Base-by-base conservation (phyloP, 2,888 invertebrate genomes). In the Maniola hyperantus region DNA sequence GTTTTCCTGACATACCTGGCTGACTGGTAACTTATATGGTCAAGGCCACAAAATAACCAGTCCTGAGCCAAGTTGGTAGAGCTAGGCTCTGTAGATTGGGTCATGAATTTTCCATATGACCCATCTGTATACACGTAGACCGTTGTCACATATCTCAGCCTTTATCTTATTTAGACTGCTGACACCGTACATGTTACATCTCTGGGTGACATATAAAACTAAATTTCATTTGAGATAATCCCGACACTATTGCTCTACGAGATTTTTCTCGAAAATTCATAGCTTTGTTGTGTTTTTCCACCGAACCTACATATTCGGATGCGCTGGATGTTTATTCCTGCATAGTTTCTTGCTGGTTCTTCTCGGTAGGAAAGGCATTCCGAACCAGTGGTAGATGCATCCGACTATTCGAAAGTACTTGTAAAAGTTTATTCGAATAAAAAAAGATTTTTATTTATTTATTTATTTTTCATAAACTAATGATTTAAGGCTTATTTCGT, bases 141-240 rank as follows among this genome's bases (percentile, higher is more conserved):
- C 57, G 54, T 36, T 42, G 39, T 57, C 57, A 39, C 39, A 57
- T 57, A 57, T 39, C 39, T 57, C 11, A 57, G 57, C 57, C 42
- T 42, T 57, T 42, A 57, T 57, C 57, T 42, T 13, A 57, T 57
- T 57, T 18, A 36, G 42, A 13, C 42, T 18, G 55, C 20, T 20
- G 20, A 42, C 57, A 57, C 42, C 10, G 6, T 26, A 34, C 57
- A 36, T 53, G 34, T 4, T 20, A 18, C 10, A 57, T 20, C 6
- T 42, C 20, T 13, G 13, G 42, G 39, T 20, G 42, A 26, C 20
- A 42, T 20, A 57, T 42, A 57, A 57, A 57, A 57, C 57, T 42
- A 57, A 57, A 57, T 57, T 57, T 42, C 57, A 57, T 57, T 57
- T 11, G 57, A 57, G 57, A 57, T 57, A 42, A 57, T 8, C 20